Evolutionary conservation across 2,888 invertebrate species (phyloP), one percentile per base, ranked within the genome.

Genomic region (Ormyrus pomaceus): DNA sequence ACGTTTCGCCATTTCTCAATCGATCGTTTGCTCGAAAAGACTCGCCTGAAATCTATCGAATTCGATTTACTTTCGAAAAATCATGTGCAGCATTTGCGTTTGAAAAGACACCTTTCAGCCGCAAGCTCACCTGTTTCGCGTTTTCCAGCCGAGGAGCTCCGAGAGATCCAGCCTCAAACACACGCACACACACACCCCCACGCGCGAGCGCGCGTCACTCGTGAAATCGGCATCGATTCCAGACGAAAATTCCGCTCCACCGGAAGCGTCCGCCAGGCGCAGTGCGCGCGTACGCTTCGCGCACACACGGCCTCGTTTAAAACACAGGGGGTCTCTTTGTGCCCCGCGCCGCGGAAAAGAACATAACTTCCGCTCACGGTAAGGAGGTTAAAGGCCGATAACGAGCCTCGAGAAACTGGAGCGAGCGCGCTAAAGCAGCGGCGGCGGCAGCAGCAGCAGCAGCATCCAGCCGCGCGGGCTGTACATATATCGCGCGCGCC

Each of bases 331-430:
- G 19, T 19, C 19, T 19, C 19, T 19, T 19, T 19, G 19, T 19
- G 1, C 19, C 19, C 50, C 11, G 8, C n/a, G 19, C 19, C 48
- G 64, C 10, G 34, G 3, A 71, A 79, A 81, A 72, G 65, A 64
- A 59, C 72, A 48, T 78, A 79, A 75, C 76, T 80, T 82, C 65
- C 80, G 77, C 66, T 61, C n/a, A 74, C 6, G 10, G 53, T 51
- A 81, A 70, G 50, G 50, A 68, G 77, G 68, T 59, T 77, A 46
- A 72, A 77, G 77, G 58, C 71, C 68, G 79, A 82, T 82, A 83
- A 75, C 77, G 81, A 69, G 79, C 9, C 62, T 59, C n/a, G 68
- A 70, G 75, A 81, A 76, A 79, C 61, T 78, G 58, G 78, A 55
- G 75, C 81, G 68, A 9, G 19, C 13, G 64, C n/a, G 3, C 62